phyloP scores from a whole-genome alignment of 2,888 invertebrate species.

The Latrodectus hesperus region DNA sequence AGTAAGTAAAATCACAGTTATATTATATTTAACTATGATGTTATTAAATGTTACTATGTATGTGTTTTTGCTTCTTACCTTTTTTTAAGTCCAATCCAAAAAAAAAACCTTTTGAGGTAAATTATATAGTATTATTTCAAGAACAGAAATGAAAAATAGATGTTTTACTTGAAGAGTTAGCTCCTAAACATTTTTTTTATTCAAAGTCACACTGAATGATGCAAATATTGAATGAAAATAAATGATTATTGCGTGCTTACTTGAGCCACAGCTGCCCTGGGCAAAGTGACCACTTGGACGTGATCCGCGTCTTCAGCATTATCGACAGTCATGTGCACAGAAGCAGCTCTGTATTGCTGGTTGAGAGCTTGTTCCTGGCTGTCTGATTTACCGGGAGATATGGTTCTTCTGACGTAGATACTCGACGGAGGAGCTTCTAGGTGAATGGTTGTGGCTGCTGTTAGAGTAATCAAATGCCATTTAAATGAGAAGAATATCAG shows the following conservation, averaged over 20 bases:
- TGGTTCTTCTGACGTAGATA: constrained; percentile 31
- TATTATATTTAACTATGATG: too few species aligned
- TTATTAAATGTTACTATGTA: too few species aligned
- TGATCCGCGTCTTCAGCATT: constrained; percentile 16
- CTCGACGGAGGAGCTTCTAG: constrained; percentile 21
- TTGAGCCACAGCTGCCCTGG: constrained; percentile 27
- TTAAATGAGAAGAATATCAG: too few species aligned
- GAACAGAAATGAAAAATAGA: too few species aligned
- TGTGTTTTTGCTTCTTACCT: too few species aligned
- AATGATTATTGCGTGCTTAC: constrained; percentile 1
- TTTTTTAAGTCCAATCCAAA: neutral
- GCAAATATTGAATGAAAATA: neutral
- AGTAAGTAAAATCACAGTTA: too few species aligned
- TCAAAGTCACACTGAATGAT: neutral
- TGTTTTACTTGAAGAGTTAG: too few species aligned
- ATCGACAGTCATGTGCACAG: constrained; percentile 38
- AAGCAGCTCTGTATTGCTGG: constrained; percentile 22
- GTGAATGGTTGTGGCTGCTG: constrained; percentile 24
- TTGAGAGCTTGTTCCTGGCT: constrained; percentile 8
- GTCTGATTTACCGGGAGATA: constrained; percentile 24
- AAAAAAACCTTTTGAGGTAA: neutral
- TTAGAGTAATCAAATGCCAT: neutral
- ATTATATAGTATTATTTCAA: neutral
- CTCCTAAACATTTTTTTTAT: neutral
- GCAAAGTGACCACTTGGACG: constrained; percentile 20